phyloP scores from a whole-genome alignment of 92 coral and sea anemone genomes.

The Virgularia gustaviana region DNA sequence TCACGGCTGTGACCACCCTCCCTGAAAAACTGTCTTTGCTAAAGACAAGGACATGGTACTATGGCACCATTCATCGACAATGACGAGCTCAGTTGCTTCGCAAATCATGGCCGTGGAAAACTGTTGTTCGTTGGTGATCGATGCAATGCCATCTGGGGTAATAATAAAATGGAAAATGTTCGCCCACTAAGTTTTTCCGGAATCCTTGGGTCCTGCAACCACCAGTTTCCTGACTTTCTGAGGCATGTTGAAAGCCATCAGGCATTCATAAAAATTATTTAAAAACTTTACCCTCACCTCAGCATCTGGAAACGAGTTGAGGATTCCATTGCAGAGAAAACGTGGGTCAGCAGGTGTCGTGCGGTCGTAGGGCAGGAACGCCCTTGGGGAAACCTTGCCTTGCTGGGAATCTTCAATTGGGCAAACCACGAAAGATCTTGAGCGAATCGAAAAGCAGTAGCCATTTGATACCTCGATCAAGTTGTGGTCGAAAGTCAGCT shows the following conservation, averaged over 20 bases:
- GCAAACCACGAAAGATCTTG: neutral
- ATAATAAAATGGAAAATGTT: too few species aligned
- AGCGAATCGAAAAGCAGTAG: neutral
- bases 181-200: conserved; percentile 36
- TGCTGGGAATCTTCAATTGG: neutral
- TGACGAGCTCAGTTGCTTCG: conserved; percentile 15
- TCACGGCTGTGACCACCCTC: conserved; percentile 21
- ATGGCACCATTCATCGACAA: conserved; percentile 19
- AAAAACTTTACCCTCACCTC: conserved; percentile 18
- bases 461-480: conserved; percentile 9
- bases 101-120: conserved; percentile 20
- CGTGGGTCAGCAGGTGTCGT: neutral
- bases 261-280: conserved; percentile 32
- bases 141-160: neutral
- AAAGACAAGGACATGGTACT: too few species aligned
- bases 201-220: conserved; percentile 13
- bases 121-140: conserved; percentile 24
- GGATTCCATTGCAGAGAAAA: conserved; percentile 10
- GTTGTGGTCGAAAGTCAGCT: conserved; percentile 3
- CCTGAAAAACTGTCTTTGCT: conserved; percentile 21
- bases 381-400: conserved; percentile 11
- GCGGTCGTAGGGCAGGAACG: conserved; percentile 7
- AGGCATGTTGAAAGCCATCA: conserved; percentile 8
- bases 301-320: conserved; percentile 2
- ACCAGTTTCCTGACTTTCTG: conserved; percentile 25